phyloP scores from a whole-genome alignment of 2,113 vertebrate species.

The Okapia johnstoni region DNA sequence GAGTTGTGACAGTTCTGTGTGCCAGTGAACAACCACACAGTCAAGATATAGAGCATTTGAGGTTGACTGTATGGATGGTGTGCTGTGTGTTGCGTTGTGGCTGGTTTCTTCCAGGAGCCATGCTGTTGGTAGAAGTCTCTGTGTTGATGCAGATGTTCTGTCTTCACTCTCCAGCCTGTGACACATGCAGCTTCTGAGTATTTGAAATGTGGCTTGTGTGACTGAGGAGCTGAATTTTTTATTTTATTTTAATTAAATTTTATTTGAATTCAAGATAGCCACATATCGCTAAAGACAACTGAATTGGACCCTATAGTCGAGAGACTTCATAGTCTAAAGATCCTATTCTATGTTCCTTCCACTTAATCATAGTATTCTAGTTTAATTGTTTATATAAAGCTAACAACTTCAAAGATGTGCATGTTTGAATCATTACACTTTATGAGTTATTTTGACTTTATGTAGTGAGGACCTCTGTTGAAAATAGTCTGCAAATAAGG shows the following conservation, averaged over 20 bases:
- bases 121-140: neutral
- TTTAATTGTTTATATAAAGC: slow-evolving; percentile 5
- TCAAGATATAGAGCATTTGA: neutral
- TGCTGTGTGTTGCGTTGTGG: neutral
- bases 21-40: neutral
- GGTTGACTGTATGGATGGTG: neutral
- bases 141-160: neutral
- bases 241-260: neutral
- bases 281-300: neutral
- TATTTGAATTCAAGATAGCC: neutral
- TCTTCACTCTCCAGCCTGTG: neutral
- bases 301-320: neutral
- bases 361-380: neutral
- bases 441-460: neutral
- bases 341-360: neutral
- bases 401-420: neutral
- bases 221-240: neutral
- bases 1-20: neutral
- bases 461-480: neutral
- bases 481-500: neutral
- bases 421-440: neutral
- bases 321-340: neutral
- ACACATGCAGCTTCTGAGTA: neutral
- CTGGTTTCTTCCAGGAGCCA: neutral
- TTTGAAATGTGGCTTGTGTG: neutral